Evolutionary conservation across 2,888 invertebrate species (phyloP), one percentile per base, ranked within the genome.

Genomic region (Sminthurinus aureus): DNA sequence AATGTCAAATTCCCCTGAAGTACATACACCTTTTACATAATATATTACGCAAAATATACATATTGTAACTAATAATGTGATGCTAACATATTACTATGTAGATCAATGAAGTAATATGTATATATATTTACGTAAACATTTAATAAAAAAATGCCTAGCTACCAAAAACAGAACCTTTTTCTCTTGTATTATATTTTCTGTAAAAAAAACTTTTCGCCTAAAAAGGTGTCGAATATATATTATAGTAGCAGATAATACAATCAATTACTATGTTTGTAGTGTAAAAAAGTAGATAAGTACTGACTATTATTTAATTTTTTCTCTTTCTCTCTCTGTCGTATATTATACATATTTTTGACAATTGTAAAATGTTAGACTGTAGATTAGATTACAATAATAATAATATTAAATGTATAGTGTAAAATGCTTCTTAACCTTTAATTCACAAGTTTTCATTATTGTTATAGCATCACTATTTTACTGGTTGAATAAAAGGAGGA

Each of bases 1-100:
- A 77, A 58, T 58, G 77, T 77, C 20, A 77, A 78, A 78, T 64
- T 78, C 66, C 78, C 78, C 78, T 78, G 78, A 78, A 77, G 77
- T 38, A 18, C 58, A 58, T 18, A 58, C 58, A 58, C 18, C 58
- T 15, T 58, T 58, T 18, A 69, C n/a, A 20, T n/a, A 11, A 20
- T 4, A 64, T 69, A 20, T 69, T 22, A n/a, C n/a, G 20, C n/a
- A n/a, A 64, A 64, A n/a, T n/a, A 64, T 64, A 69, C 22, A 22
- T 20, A n/a, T 22, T 69, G 4, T 69, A 20, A 9, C n/a, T 15
- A 69, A n/a, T 20, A 69, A n/a, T 69, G 67, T 69, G 51, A 69
- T 79, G 50, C 67, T 67, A 20, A 24, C 11, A 64, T 2, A 9
- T 12, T 58, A 58, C 13, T 50, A n/a, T 50, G 75, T 75, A 75